phyloP scores from a whole-genome alignment of 2,113 vertebrate species.

The Pterocles burchelli region DNA sequence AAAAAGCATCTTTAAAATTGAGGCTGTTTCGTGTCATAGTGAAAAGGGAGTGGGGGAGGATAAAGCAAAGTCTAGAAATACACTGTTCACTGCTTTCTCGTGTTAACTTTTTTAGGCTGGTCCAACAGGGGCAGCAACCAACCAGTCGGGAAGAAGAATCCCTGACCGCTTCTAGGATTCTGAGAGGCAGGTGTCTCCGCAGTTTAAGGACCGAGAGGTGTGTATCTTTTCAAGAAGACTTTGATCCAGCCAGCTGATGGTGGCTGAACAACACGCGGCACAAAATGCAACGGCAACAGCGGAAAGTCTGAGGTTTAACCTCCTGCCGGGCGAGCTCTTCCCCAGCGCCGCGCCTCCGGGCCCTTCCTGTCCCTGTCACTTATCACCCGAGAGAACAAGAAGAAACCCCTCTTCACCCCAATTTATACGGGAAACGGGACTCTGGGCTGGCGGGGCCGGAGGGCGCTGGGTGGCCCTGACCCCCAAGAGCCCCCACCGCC shows the following conservation, averaged over 20 bases:
- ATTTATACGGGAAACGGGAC: rapidly evolving
- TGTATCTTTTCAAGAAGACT: rapidly evolving
- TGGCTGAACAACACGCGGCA: rapidly evolving
- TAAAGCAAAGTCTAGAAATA: rapidly evolving
- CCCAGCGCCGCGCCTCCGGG: no score
- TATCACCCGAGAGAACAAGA: rapidly evolving
- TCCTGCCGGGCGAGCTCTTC: rapidly evolving
- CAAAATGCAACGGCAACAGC: rapidly evolving
- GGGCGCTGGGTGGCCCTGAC: no score
- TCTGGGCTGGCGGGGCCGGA: rapidly evolving
- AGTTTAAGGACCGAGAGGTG: background rate
- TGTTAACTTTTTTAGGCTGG: no score
- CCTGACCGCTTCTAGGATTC: no score
- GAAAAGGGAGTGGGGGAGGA: rapidly evolving
- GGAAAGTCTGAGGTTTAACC: rapidly evolving
- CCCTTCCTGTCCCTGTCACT: rapidly evolving
- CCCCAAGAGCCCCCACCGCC: background rate
- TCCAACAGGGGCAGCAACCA: rapidly evolving
- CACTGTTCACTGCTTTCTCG: rapidly evolving
- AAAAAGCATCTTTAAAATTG: background rate
- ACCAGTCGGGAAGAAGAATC: rapidly evolving
- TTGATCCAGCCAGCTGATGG: rapidly evolving
- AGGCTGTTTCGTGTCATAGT: rapidly evolving
- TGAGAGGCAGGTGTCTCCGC: rapidly evolving
- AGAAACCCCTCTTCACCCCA: rapidly evolving